phyloP scores from a whole-genome alignment of 2,113 vertebrate genomes.

The Ellobius talpinus region DNA sequence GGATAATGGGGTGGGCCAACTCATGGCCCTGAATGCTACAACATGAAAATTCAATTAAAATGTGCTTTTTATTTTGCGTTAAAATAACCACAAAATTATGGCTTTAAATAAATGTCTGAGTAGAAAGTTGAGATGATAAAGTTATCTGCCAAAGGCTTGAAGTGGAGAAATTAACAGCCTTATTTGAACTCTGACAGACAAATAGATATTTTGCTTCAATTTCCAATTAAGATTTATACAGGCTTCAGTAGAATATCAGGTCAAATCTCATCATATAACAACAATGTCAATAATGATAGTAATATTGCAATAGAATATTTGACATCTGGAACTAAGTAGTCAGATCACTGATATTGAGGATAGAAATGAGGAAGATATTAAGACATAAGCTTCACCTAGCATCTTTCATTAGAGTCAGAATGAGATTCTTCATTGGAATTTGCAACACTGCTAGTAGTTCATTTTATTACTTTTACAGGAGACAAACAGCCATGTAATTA shows the following conservation, averaged over 20 bases:
- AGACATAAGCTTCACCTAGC: slow-evolving; percentile 72
- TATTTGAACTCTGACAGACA: background rate
- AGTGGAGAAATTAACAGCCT: slow-evolving; percentile 54
- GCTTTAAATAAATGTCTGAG: slow-evolving; percentile 33
- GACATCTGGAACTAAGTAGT: slow-evolving; percentile 76
- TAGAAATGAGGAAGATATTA: slow-evolving; percentile 69
- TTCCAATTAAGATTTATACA: slow-evolving; percentile 40
- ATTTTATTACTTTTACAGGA: slow-evolving; percentile 80
- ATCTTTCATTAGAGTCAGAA: slow-evolving; percentile 77
- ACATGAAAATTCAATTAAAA: slow-evolving; percentile 47
- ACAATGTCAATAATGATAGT: slow-evolving; percentile 57
- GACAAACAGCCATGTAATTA: slow-evolving; percentile 84
- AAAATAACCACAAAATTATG: slow-evolving; percentile 51
- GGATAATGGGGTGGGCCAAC: too few species aligned
- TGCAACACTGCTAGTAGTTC: slow-evolving; percentile 77
- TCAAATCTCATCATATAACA: slow-evolving; percentile 51
- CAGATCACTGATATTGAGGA: slow-evolving; percentile 64
- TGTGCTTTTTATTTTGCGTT: background rate
- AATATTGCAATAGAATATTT: slow-evolving; percentile 67
- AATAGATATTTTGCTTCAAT: slow-evolving; percentile 46
- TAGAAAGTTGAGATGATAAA: background rate
- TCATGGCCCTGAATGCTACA: background rate
- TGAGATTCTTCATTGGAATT: slow-evolving; percentile 80
- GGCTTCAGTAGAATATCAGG: slow-evolving; percentile 8
- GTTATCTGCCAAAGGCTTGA: slow-evolving; percentile 20